These are phyloP conservation scores for Drosophila anomalata DNA, from an alignment of 2,888 invertebrate genomes.

Conservation along the genomic window DNA sequence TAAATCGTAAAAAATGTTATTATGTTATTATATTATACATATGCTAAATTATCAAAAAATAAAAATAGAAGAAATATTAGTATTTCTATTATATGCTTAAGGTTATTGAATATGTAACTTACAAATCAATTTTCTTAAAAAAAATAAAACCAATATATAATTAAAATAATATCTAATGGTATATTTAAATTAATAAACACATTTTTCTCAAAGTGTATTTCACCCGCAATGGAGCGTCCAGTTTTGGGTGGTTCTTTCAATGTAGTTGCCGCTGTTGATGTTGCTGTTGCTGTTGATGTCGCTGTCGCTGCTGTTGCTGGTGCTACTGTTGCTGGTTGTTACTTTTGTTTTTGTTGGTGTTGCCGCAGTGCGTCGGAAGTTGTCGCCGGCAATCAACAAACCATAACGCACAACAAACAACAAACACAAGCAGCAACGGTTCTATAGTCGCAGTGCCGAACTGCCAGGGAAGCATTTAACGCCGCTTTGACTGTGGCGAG, in stretches of 20 bases:
- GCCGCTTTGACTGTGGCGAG: slow-evolving; percentile 51
- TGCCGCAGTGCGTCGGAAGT: slow-evolving; percentile 67
- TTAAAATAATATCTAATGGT: no score
- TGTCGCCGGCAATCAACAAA: slow-evolving; percentile 78
- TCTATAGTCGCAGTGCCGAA: slow-evolving; percentile 45
- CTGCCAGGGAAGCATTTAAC: slow-evolving; percentile 69
- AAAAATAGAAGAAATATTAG: no score
- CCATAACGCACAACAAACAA: slow-evolving; percentile 73
- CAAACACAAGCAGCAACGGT: slow-evolving; percentile 56
- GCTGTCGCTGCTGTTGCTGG: slow-evolving; percentile 7
- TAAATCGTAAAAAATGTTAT: no score
- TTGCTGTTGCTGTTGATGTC: slow-evolving; percentile 13
- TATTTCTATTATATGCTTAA: no score
- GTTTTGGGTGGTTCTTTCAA: slow-evolving; percentile 19
- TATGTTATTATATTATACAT: no score
- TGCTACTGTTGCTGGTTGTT: slow-evolving; percentile 16
- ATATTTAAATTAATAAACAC: neutral
- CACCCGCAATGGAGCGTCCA: slow-evolving; percentile 68
- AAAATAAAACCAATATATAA: no score
- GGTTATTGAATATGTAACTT: no score
- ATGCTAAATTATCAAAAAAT: no score
- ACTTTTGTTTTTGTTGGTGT: slow-evolving; percentile 24
- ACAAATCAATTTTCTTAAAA: no score
- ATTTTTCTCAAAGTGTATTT: slow-evolving; percentile 18
- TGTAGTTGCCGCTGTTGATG: slow-evolving; percentile 3